A percentile compares a stretch with the other conserved stretches of the same genome.
phyloP scores from a whole-genome alignment of 2,797 vertebrate species.

The Xerus rutilus region DNA sequence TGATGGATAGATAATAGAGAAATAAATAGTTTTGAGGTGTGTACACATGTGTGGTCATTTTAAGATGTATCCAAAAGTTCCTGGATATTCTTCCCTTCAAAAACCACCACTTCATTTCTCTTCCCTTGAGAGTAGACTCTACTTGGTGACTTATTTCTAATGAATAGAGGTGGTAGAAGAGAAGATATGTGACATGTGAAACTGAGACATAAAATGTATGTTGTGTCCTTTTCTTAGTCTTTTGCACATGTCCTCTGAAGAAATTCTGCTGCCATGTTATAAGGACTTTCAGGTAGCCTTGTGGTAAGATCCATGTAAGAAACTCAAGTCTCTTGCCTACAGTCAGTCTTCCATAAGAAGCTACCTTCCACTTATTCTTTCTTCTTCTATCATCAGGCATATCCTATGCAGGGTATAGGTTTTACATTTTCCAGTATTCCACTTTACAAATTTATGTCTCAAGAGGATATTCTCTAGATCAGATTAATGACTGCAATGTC shows the following conservation, averaged over 20 bases:
- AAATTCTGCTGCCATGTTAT: neutral
- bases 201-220: no score
- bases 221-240: neutral
- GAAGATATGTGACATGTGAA: neutral
- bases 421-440: neutral
- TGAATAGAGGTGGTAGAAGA: neutral
- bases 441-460: neutral
- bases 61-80: neutral
- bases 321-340: neutral
- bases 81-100: neutral
- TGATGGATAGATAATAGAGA: neutral
- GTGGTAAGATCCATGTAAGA: neutral
- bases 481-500: neutral
- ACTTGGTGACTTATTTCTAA: neutral
- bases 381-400: no score
- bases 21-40: neutral
- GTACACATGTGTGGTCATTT: neutral
- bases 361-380: neutral
- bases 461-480: neutral
- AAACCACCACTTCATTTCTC: neutral
- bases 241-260: neutral
- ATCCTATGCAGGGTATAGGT: no score
- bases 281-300: neutral
- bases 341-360: no score
- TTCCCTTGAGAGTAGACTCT: neutral